Evolutionary conservation across 2,888 invertebrate genomes (phyloP).

Genomic region (Beris chalybata): DNA sequence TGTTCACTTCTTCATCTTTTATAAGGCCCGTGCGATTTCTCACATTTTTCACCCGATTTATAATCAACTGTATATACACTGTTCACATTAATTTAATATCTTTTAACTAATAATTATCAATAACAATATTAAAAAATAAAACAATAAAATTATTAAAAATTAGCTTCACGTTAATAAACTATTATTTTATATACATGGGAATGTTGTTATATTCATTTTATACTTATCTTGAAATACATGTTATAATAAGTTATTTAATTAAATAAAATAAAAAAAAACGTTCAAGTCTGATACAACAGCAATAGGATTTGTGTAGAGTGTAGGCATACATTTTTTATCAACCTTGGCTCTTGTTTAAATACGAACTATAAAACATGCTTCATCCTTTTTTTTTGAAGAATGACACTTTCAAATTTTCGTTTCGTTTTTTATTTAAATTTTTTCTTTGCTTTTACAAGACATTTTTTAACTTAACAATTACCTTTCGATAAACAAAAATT

Average conservation of each 20-base stretch:
- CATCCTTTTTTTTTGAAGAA: too few species aligned
- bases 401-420: conserved; percentile 7
- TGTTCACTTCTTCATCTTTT: too few species aligned
- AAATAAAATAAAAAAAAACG: conserved; percentile 12
- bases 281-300: conserved; percentile 26
- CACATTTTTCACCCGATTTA: too few species aligned
- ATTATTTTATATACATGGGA: conserved; percentile 37
- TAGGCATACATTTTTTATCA: too few species aligned
- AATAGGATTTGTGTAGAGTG: conserved; percentile 16
- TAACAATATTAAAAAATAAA: too few species aligned
- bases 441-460: conserved; percentile 12
- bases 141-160: too few species aligned
- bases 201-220: conserved; percentile 35
- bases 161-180: not conserved
- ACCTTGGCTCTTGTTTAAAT: too few species aligned
- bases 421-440: conserved; percentile 21
- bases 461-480: conserved; percentile 21
- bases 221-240: conserved; percentile 1
- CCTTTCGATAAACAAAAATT: conserved; percentile 5
- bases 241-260: conserved; percentile 13
- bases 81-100: too few species aligned
- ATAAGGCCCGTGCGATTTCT: too few species aligned
- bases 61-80: too few species aligned
- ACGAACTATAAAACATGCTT: too few species aligned
- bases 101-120: too few species aligned